Evolutionary conservation across 2,888 invertebrate species (phyloP).

Genomic region (Leucozona laternaria): DNA sequence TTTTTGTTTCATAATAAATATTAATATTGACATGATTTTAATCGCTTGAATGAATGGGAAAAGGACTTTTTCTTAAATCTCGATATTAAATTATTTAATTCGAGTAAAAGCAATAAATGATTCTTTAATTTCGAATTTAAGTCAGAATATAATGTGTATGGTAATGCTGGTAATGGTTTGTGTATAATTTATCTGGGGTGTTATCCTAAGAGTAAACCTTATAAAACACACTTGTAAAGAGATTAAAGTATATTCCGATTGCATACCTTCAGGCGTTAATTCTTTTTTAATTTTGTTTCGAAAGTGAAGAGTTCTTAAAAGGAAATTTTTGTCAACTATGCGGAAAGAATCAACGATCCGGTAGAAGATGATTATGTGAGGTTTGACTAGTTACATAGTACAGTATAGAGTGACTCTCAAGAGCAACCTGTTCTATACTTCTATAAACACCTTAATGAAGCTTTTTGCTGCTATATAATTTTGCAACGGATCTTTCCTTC

Average conservation of each 20-base stretch:
- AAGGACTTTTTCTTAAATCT: not conserved
- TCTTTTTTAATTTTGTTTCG: too few relatives aligned
- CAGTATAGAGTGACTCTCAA: too few relatives aligned
- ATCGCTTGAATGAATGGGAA: not conserved
- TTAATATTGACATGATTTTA: conserved; percentile 39
- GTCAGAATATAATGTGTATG: not conserved
- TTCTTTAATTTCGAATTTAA: not conserved
- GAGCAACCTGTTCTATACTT: too few relatives aligned
- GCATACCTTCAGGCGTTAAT: not conserved
- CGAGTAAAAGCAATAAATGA: not conserved
- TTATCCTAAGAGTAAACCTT: not conserved
- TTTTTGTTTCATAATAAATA: conserved; percentile 31
- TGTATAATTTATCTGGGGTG: not conserved
- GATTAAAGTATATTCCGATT: not conserved
- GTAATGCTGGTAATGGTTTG: not conserved
- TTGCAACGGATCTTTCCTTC: too few relatives aligned
- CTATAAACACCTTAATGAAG: too few relatives aligned
- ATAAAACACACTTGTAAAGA: not conserved
- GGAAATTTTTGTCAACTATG: too few relatives aligned
- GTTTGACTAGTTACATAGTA: too few relatives aligned
- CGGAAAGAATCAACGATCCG: too few relatives aligned
- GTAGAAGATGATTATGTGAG: too few relatives aligned
- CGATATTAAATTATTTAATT: not conserved
- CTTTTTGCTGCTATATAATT: too few relatives aligned
- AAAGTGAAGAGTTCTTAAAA: too few relatives aligned